Evolutionary conservation across 1,140 invertebrate species (phyloP).

Genomic region (Tachypleus tridentatus): DNA sequence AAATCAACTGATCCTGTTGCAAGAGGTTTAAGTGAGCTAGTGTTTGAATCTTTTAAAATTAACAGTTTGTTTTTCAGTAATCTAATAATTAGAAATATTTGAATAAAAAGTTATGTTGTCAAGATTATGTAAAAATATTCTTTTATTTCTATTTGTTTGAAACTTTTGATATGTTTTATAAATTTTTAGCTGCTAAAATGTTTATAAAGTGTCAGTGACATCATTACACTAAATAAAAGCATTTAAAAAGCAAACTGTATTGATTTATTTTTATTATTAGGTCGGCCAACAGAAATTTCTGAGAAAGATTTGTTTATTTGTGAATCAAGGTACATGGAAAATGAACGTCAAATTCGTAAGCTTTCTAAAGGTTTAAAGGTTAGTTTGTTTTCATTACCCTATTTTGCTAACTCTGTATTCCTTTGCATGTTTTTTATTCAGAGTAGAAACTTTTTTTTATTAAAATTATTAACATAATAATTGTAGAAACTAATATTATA

Average conservation of each 20-base stretch:
- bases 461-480: too few relatives aligned
- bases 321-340: constrained; percentile 84
- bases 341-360: constrained; percentile 63
- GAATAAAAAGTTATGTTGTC: neutral
- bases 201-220: too few relatives aligned
- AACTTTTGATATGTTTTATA: constrained; percentile 14
- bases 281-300: constrained; percentile 81
- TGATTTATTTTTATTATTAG: constrained; percentile 36
- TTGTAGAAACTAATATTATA: constrained; percentile 2
- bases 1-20: too few relatives aligned
- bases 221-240: too few relatives aligned
- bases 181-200: neutral
- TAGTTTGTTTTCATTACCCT: constrained; percentile 2
- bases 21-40: too few relatives aligned
- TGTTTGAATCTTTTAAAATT: too few relatives aligned
- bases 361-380: constrained; percentile 41
- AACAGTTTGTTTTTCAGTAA: too few relatives aligned
- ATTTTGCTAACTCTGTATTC: too few relatives aligned
- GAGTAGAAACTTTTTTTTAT: too few relatives aligned
- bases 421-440: too few relatives aligned
- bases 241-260: too few relatives aligned
- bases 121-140: constrained; percentile 2
- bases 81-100: constrained; percentile 10
- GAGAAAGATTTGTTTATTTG: constrained; percentile 90
- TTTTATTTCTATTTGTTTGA: constrained; percentile 4